These are phyloP conservation scores for Myiagra hebetior DNA, from an alignment of 2,113 vertebrate genomes.

Conservation along the genomic window DNA sequence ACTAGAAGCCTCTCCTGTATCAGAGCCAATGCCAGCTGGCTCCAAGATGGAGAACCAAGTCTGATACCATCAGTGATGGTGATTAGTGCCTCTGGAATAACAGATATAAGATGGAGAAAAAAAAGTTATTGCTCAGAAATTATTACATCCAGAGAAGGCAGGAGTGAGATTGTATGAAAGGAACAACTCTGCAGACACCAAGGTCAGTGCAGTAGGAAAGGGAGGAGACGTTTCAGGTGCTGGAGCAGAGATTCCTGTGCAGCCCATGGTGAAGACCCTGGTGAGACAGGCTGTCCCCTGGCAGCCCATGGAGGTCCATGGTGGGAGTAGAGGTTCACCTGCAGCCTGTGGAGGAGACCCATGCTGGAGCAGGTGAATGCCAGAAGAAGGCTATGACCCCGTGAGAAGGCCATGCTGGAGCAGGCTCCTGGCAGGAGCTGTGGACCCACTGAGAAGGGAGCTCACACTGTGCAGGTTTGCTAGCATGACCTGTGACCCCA, in stretches of 20 bases:
- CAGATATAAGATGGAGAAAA: not conserved
- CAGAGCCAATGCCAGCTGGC: not conserved
- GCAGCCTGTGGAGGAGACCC: not conserved
- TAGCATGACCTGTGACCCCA: not conserved
- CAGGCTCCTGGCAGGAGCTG: not conserved
- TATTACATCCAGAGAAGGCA: accelerated
- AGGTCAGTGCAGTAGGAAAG: not conserved
- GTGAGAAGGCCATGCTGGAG: not conserved
- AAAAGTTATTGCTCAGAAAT: not conserved
- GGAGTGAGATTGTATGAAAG: not conserved
- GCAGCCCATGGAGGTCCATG: not conserved
- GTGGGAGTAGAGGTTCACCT: not conserved
- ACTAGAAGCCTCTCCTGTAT: not conserved
- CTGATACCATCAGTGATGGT: not conserved
- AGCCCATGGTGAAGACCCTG: not conserved
- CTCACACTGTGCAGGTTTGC: not conserved
- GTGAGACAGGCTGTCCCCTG: not conserved
- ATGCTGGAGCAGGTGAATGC: not conserved
- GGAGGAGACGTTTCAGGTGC: not conserved
- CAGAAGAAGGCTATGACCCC: not conserved
- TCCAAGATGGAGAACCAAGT: not conserved
- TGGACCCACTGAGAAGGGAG: not conserved
- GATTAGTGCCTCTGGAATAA: not conserved
- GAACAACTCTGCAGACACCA: not conserved
- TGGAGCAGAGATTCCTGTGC: not conserved